Percentiles rank a stretch among this genome's conserved stretches.
phyloP scores from a whole-genome alignment of 1,140 invertebrate genomes.

The Zaprionus camerounensis region DNA sequence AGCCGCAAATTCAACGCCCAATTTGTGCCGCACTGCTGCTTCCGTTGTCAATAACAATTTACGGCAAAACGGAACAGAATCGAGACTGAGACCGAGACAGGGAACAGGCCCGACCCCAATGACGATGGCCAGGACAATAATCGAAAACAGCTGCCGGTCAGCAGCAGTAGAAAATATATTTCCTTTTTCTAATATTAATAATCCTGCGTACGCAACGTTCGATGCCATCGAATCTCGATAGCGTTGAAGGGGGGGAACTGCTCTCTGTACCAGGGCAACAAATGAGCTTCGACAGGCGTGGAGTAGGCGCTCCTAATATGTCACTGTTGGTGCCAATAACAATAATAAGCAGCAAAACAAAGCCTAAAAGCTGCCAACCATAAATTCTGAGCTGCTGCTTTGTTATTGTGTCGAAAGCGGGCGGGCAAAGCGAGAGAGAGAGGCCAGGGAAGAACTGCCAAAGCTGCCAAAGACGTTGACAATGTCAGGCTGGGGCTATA shows the following conservation, averaged over 20 bases:
- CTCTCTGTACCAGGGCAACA: conserved; percentile 50
- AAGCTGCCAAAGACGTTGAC: conserved; percentile 69
- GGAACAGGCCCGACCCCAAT: neutral
- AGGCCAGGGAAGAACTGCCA: neutral
- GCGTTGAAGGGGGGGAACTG: neutral
- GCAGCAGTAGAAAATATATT: conserved; percentile 83
- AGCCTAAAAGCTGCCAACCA: conserved; percentile 81
- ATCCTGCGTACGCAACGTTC: conserved; percentile 72
- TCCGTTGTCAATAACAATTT: conserved; percentile 82
- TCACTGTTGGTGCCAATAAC: conserved; percentile 82
- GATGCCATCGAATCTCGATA: conserved; percentile 40
- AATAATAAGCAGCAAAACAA: conserved; percentile 83
- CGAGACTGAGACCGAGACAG: neutral
- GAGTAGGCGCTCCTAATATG: conserved; percentile 71
- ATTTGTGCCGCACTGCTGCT: conserved; percentile 80
- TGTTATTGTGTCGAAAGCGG: conserved; percentile 29
- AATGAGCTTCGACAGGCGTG: conserved; percentile 70
- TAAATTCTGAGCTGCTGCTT: conserved; percentile 68
- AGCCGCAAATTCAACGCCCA: conserved; percentile 81
- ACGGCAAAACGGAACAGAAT: conserved; percentile 66
- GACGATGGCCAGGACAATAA: conserved; percentile 65
- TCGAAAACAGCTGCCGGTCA: conserved; percentile 78
- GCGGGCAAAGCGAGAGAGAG: neutral
- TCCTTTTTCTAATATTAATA: conserved; percentile 77
- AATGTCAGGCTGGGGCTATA: conserved; percentile 57